These are phyloP conservation scores for Diabrotica virgifera DNA, from an alignment of 1,140 invertebrate species.

Conservation along the genomic window DNA sequence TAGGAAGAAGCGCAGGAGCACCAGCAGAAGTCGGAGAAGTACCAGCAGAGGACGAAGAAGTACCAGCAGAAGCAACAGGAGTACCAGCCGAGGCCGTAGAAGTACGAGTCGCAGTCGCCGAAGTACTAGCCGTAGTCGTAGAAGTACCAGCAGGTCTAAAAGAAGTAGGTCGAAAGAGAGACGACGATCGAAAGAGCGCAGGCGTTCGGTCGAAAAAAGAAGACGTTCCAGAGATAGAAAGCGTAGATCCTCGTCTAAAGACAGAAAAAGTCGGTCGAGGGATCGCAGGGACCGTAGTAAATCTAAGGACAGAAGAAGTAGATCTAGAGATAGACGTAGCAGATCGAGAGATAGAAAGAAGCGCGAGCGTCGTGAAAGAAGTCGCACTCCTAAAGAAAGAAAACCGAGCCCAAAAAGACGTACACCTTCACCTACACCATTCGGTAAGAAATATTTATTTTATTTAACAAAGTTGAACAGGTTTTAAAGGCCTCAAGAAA, in stretches of 20 bases:
- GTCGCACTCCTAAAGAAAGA: conserved; percentile 45
- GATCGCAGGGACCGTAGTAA: conserved; percentile 42
- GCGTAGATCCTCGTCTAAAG: conserved; percentile 14
- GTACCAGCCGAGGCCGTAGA: conserved; percentile 16
- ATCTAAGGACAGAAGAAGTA: conserved; percentile 52
- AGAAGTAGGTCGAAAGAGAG: conserved; percentile 23
- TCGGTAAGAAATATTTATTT: no score
- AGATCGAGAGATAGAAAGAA: conserved; percentile 40
- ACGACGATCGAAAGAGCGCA: conserved; percentile 24
- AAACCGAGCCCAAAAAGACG: conserved; percentile 42
- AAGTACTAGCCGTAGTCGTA: neutral
- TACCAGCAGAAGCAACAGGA: conserved; percentile 13
- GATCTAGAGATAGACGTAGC: conserved; percentile 53
- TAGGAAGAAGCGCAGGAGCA: conserved; percentile 25
- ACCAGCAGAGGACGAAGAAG: conserved; percentile 38
- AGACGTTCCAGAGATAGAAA: conserved; percentile 38
- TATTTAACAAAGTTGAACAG: no score
- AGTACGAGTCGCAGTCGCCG: neutral
- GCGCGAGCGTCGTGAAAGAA: conserved; percentile 24
- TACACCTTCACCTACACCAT: conserved; percentile 29
- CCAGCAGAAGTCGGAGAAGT: conserved; percentile 47
- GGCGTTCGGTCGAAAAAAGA: conserved; percentile 41
- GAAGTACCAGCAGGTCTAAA: conserved; percentile 11
- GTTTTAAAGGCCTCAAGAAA: no score
- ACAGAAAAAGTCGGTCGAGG: conserved; percentile 29